Base-by-base conservation (phyloP, 2,888 invertebrate species). In the Uropetala carovei region DNA sequence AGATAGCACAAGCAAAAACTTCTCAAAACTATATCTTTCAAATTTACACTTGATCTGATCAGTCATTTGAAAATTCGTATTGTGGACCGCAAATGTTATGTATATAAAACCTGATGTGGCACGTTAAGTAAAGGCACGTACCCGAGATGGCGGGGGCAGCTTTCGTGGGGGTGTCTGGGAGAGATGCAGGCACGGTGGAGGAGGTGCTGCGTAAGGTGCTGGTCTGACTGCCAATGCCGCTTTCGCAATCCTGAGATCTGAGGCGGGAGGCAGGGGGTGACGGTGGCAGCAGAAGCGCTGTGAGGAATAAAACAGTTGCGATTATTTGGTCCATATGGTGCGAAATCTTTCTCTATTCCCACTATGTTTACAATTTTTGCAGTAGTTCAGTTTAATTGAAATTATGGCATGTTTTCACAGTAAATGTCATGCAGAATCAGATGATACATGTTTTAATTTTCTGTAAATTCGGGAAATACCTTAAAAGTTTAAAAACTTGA, bases 121-220 rank as follows among this genome's bases (percentile, higher is more conserved):
- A 18, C 7, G 13, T 83, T 83, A 9, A 57, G 16, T 27, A 27
- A 11, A 75, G 13, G 22, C 7, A 27, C 27, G 27, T 27, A 27
- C 22, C 75, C 27, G 11, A 22, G 22, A 9, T 27, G 13, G 2
- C 13, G 16, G 7, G 22, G 27, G 14, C 59, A 27, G 60, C 86
- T 86, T 10, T 86, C 60, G 14, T 43, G 43, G 27, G 9, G 60
- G 89, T 18, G 60, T 30, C 18, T 30, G 60, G 64, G 27, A 8
- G 89, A 18, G 60, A 16, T 8, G 58, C 14, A 5, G 60, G 59
- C 3, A 43, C 89, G 11, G 89, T n/a, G 10, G 89, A 64, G 16
- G 89, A 89, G 16, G 89, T 43, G 64, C 89, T 89, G n/a, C 89
- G 89, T 30, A 89, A 43, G 68, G 89, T 89, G 64, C 89, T 89